A percentile compares a stretch with the other conserved stretches of the same genome.
phyloP scores from a whole-genome alignment of 2,797 vertebrate genomes.

The Gadopsis bispinosus region DNA sequence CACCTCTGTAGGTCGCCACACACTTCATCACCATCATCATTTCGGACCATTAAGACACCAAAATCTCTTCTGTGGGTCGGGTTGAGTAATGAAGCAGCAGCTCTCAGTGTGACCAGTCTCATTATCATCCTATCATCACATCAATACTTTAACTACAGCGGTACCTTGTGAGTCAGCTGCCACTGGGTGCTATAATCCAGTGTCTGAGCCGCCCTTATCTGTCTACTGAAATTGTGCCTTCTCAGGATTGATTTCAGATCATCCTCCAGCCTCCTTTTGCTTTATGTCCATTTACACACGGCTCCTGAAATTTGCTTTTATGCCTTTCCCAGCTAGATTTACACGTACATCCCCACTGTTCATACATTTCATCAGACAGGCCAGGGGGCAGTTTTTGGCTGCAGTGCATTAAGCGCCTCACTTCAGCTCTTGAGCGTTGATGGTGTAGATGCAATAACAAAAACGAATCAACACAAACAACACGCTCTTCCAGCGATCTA shows the following conservation, averaged over 20 bases:
- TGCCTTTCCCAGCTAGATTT: conserved; percentile 5
- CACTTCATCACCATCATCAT: conserved; percentile 24
- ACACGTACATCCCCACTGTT: conserved; percentile 13
- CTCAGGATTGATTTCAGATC: conserved; percentile 66
- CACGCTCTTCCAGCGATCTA: conserved; percentile 36
- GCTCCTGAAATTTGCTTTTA: conserved; percentile 47
- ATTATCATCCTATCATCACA: conserved; percentile 55
- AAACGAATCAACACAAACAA: conserved; percentile 61
- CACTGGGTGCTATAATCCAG: conserved; percentile 43
- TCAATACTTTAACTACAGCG: conserved; percentile 55
- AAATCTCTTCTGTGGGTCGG: conserved; percentile 23
- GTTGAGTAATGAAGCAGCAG: conserved; percentile 50
- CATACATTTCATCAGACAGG: conserved; percentile 52
- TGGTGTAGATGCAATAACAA: conserved; percentile 60
- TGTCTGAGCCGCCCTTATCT: conserved; percentile 55
- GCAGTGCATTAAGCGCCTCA: conserved; percentile 54
- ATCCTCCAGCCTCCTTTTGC: conserved; percentile 46
- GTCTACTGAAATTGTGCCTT: conserved; percentile 55
- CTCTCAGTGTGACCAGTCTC: conserved; percentile 43
- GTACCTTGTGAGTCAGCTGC: conserved; percentile 54
- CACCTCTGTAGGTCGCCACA: conserved; percentile 91
- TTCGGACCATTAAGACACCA: conserved; percentile 12
- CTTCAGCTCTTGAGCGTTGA: conserved; percentile 51
- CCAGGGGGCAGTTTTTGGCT: conserved; percentile 54
- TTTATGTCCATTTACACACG: conserved; percentile 23